Percentiles rank a stretch among this genome's conserved stretches.
Evolutionary conservation across 2,888 invertebrate genomes (phyloP).

Genomic region (Dromius quadrimaculatus): DNA sequence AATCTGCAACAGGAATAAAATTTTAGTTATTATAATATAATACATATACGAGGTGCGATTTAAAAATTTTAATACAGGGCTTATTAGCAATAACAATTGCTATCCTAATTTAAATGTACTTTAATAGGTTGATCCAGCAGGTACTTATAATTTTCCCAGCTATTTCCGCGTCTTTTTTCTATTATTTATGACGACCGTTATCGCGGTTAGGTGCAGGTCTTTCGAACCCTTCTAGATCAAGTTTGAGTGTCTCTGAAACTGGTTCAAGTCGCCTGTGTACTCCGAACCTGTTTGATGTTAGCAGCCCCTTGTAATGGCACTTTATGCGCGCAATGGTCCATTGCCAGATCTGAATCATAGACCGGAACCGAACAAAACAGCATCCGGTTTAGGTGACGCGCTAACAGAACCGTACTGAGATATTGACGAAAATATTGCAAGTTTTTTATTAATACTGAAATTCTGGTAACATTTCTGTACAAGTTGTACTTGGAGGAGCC

Average conservation of each 20-base stretch:
- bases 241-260: slow-evolving; percentile 47
- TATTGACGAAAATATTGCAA: too few relatives aligned
- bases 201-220: background rate
- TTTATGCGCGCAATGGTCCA: slow-evolving; percentile 56
- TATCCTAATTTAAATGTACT: too few relatives aligned
- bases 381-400: slow-evolving; percentile 63
- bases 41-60: too few relatives aligned
- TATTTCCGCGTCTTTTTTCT: background rate
- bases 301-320: slow-evolving; percentile 44
- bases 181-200: slow-evolving; percentile 11
- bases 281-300: slow-evolving; percentile 47
- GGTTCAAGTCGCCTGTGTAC: background rate
- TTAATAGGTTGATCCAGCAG: too few relatives aligned
- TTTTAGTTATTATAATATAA: too few relatives aligned
- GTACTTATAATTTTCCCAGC: background rate
- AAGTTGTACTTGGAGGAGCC: too few relatives aligned
- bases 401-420: background rate
- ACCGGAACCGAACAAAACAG: slow-evolving; percentile 63
- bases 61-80: too few relatives aligned
- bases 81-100: too few relatives aligned
- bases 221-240: slow-evolving; percentile 6
- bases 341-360: slow-evolving; percentile 56
- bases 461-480: too few relatives aligned
- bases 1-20: too few relatives aligned
- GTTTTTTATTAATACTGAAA: too few relatives aligned